These are phyloP conservation scores for Meiosimyza platycephala DNA, from an alignment of 2,888 invertebrate genomes.

Conservation along the genomic window DNA sequence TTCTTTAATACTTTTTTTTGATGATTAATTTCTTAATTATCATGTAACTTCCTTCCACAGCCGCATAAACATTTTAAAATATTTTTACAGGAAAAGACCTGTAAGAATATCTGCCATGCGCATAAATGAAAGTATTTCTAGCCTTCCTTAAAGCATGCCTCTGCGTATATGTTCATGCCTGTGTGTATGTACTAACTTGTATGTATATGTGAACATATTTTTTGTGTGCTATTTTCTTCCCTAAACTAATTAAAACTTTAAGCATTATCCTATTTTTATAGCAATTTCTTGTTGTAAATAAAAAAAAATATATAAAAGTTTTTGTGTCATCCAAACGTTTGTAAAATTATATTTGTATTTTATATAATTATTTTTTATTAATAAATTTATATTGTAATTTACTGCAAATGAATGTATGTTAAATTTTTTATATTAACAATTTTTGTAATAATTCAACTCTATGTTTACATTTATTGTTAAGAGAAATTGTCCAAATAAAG, in stretches of 20 bases:
- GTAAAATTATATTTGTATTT: constrained; percentile 4
- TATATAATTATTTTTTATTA: constrained; percentile 38
- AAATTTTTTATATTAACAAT: neutral
- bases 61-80: too few relatives aligned
- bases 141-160: constrained; percentile 20
- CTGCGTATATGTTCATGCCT: neutral
- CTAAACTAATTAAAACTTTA: too few relatives aligned
- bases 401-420: constrained; percentile 4
- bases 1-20: too few relatives aligned
- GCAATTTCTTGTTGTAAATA: constrained; percentile 23
- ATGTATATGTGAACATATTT: neutral
- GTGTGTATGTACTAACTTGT: neutral
- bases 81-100: too few relatives aligned
- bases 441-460: neutral
- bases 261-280: constrained; percentile 7
- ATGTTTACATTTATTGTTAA: neutral
- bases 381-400: constrained; percentile 42
- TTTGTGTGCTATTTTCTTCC: too few relatives aligned
- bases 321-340: neutral
- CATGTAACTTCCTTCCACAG: too few relatives aligned
- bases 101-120: constrained; percentile 11
- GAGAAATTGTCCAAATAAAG: constrained; percentile 15
- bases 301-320: constrained; percentile 19
- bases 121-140: neutral
- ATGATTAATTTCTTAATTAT: too few relatives aligned